Percentiles rank a stretch among this genome's conserved stretches.
Evolutionary conservation across 2,888 invertebrate genomes (phyloP).

Genomic region (Encarsia formosa): DNA sequence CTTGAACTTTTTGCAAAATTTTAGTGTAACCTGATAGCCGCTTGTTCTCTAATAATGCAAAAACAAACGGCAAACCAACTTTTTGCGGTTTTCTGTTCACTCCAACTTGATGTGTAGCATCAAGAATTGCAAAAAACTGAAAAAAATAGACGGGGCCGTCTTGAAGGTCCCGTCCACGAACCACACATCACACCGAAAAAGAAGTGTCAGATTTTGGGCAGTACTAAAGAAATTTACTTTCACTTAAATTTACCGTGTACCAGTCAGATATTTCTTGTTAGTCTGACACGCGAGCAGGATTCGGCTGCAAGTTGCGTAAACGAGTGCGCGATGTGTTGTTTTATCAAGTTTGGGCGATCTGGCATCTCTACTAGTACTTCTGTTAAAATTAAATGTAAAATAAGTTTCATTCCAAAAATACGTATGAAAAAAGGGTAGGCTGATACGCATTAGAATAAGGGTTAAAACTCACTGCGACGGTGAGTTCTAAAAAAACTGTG

Average conservation of each 20-base stretch:
- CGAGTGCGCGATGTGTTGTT: neutral
- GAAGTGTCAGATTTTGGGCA: neutral
- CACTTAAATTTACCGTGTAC: neutral
- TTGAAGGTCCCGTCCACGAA: too few relatives aligned
- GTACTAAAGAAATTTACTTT: neutral
- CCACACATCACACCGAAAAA: too few relatives aligned
- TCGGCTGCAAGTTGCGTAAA: neutral
- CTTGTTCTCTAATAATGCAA: neutral
- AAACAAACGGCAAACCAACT: neutral
- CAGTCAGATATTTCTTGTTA: neutral
- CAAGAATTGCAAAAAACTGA: neutral
- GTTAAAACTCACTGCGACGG: too few relatives aligned
- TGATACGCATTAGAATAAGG: too few relatives aligned
- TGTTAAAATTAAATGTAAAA: too few relatives aligned
- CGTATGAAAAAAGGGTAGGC: too few relatives aligned
- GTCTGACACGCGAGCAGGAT: neutral
- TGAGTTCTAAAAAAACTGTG: too few relatives aligned
- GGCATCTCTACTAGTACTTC: neutral
- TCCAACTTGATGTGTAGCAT: neutral
- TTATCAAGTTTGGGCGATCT: neutral
- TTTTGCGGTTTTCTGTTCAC: neutral
- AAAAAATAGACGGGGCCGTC: too few relatives aligned
- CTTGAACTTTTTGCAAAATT: neutral
- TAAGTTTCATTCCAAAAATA: too few relatives aligned
- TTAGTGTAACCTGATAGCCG: neutral